Evolutionary conservation across 2,797 vertebrate genomes (phyloP).

Genomic region (Cheirogaleus major): DNA sequence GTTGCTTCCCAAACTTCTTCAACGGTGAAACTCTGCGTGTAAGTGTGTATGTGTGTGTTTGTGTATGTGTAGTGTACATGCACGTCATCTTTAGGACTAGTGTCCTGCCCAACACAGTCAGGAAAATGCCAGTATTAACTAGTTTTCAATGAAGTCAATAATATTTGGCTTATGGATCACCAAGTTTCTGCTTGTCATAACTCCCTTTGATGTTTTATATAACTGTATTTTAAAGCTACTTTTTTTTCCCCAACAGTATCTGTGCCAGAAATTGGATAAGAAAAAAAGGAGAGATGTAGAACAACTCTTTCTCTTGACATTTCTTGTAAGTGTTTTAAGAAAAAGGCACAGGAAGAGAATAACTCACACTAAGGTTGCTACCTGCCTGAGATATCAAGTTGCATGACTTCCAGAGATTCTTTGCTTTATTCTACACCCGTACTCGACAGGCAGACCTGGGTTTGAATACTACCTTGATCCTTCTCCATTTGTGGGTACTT

Average conservation of each 20-base stretch:
- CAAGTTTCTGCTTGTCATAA: not conserved
- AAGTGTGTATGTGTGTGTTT: not conserved
- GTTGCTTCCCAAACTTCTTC: not conserved
- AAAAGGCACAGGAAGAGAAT: not conserved
- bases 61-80: not conserved
- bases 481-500: not conserved
- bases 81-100: not conserved
- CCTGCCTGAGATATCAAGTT: not conserved
- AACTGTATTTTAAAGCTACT: conserved; percentile 16
- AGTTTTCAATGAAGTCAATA: not conserved
- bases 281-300: not conserved
- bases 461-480: not conserved
- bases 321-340: conserved; percentile 23
- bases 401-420: not conserved
- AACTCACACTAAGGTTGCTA: not conserved
- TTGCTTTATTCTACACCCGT: not conserved
- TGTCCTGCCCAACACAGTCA: not conserved
- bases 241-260: not conserved
- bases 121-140: not conserved
- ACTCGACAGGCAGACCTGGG: not conserved
- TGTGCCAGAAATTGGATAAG: not conserved
- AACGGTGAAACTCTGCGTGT: not conserved
- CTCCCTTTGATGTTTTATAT: conserved; percentile 6
- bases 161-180: not conserved
- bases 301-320: not conserved